Percentiles rank a stretch among this genome's conserved stretches.
Evolutionary conservation across 2,113 vertebrate genomes (phyloP).

Genomic region (Chrysemys picta): DNA sequence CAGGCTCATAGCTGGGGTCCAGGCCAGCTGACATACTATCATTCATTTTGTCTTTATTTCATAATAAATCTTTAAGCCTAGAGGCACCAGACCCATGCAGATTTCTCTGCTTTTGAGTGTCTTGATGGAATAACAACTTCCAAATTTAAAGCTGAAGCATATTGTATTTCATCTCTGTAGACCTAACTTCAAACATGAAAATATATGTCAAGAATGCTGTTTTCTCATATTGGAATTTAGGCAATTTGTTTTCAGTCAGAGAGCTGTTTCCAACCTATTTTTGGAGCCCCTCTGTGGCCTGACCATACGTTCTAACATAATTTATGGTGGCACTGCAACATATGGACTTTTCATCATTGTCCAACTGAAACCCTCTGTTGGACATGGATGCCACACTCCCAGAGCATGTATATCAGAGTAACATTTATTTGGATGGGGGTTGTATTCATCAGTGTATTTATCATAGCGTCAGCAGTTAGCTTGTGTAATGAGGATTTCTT

Average conservation of each 20-base stretch:
- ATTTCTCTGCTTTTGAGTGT: slow-evolving; percentile 74
- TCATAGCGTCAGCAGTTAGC: background rate
- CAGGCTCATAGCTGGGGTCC: slow-evolving; percentile 51
- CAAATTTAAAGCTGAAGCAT: slow-evolving; percentile 69
- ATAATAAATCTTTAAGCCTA: slow-evolving; percentile 77
- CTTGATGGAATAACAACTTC: slow-evolving; percentile 75
- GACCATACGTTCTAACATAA: slow-evolving; percentile 85
- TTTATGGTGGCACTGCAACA: slow-evolving; percentile 87
- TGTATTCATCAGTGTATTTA: slow-evolving; percentile 32
- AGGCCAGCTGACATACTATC: slow-evolving; percentile 61
- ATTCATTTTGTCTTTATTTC: slow-evolving; percentile 76
- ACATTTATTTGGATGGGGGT: slow-evolving; percentile 12
- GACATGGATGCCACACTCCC: slow-evolving; percentile 53
- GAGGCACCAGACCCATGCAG: slow-evolving; percentile 77
- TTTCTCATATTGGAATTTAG: slow-evolving; percentile 85
- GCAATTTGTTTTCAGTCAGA: slow-evolving; percentile 89
- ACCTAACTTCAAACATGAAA: slow-evolving; percentile 77
- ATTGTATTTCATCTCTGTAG: slow-evolving; percentile 77
- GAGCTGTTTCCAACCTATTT: slow-evolving; percentile 87
- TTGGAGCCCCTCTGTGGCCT: slow-evolving; percentile 87
- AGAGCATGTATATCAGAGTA: slow-evolving; percentile 9
- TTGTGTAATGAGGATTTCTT: background rate
- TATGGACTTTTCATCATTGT: slow-evolving; percentile 90
- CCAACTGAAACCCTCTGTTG: slow-evolving; percentile 82
- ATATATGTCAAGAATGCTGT: slow-evolving; percentile 84